A percentile compares a stretch with the other conserved stretches of the same genome.
These are phyloP conservation scores for Miniopterus natalensis DNA, from an alignment of 2,113 vertebrate genomes.

Conservation along the genomic window DNA sequence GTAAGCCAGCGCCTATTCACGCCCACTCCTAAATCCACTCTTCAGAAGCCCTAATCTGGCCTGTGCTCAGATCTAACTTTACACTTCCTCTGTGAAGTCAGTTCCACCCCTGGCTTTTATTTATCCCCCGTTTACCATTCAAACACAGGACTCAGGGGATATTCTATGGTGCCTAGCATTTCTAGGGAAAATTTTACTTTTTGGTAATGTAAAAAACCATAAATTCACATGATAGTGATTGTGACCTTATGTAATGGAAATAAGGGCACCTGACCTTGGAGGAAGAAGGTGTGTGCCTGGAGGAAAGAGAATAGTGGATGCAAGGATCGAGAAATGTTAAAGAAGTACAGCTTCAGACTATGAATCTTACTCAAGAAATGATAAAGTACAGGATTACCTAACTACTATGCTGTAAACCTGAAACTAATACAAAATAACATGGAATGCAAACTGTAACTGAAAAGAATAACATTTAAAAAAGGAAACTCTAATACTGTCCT, in stretches of 20 bases:
- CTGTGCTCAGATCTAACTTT: not conserved
- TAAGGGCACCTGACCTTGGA: not conserved
- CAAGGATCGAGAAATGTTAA: not conserved
- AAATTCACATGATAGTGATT: not conserved
- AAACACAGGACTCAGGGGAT: not conserved
- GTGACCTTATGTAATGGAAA: not conserved
- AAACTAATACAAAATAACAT: not conserved
- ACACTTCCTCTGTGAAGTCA: not conserved
- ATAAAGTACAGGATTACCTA: not conserved
- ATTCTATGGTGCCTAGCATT: not conserved
- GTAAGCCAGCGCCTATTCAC: not conserved
- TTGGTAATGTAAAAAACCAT: not conserved
- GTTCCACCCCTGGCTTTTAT: not conserved
- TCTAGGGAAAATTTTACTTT: not conserved
- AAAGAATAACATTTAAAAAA: not conserved
- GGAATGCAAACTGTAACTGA: not conserved
- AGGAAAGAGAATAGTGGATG: not conserved
- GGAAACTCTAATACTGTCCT: not conserved
- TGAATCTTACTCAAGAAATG: not conserved
- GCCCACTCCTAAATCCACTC: not conserved
- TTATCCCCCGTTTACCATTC: not conserved
- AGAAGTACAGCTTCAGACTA: not conserved
- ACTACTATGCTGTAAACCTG: not conserved
- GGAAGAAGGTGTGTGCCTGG: not conserved
- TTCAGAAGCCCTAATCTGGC: not conserved